Percentiles rank a stretch among this genome's conserved stretches.
Conservation (phyloP, 2,113 vertebrate species). For the Xiphorhynchus elegans region DNA sequence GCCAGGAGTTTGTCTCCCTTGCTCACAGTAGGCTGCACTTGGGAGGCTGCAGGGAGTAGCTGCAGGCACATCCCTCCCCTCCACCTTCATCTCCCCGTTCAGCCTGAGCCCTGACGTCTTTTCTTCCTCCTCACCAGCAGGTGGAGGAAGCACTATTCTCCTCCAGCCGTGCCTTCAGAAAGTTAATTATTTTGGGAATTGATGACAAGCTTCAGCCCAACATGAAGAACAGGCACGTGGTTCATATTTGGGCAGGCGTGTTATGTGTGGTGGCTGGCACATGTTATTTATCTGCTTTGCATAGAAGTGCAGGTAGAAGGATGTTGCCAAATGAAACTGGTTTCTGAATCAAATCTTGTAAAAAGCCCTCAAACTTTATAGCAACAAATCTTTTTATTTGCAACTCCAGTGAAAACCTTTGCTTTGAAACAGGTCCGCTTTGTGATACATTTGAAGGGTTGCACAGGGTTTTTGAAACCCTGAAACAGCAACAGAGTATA, state of each 20-base stretch:
- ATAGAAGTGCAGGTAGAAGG: neutral
- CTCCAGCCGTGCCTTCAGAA: neutral
- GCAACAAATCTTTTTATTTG: neutral
- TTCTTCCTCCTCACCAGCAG: slow-evolving; percentile 65
- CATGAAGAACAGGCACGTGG: neutral
- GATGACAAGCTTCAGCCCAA: slow-evolving; percentile 39
- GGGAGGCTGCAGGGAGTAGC: neutral
- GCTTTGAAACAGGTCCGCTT: neutral
- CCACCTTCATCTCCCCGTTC: neutral
- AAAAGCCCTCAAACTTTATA: neutral
- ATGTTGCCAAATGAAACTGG: neutral
- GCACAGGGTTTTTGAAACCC: neutral
- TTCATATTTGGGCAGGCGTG: neutral
- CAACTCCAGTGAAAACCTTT: neutral
- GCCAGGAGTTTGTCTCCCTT: neutral
- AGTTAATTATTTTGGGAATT: slow-evolving; percentile 38
- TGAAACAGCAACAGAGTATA: neutral
- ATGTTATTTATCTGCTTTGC: neutral
- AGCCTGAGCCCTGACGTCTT: neutral
- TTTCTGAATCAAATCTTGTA: neutral
- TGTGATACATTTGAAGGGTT: neutral
- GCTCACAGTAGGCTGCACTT: neutral
- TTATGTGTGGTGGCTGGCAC: neutral
- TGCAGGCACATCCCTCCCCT: neutral
- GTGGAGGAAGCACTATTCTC: slow-evolving; percentile 67